phyloP scores from a whole-genome alignment of 2,888 invertebrate species.

The Dryobota labecula region DNA sequence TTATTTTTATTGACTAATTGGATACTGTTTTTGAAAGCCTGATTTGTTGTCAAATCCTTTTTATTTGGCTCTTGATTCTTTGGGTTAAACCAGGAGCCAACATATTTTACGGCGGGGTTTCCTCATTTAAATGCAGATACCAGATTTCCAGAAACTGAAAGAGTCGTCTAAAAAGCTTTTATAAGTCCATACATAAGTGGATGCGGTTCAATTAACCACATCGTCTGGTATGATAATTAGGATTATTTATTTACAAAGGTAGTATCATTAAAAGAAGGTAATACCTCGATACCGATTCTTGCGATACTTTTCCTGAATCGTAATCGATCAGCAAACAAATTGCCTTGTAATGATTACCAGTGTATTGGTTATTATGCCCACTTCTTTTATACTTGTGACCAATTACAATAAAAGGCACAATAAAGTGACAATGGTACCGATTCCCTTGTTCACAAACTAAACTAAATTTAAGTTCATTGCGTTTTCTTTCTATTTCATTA shows the following conservation, averaged over 20 bases:
- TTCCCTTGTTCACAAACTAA: no score
- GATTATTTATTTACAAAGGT: slow-evolving; percentile 8
- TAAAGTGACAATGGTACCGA: no score
- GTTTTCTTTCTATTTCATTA: no score
- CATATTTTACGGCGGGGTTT: background rate
- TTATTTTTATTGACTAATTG: background rate
- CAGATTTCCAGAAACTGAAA: slow-evolving; percentile 7
- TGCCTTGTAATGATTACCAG: slow-evolving; percentile 50
- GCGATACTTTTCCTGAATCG: background rate
- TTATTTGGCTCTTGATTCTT: background rate
- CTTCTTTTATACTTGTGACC: slow-evolving; percentile 16
- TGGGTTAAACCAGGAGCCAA: slow-evolving; percentile 24
- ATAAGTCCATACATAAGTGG: background rate
- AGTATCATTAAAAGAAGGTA: background rate
- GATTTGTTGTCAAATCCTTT: background rate
- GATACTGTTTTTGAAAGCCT: background rate
- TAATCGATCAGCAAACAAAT: slow-evolving; percentile 19
- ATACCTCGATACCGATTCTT: background rate
- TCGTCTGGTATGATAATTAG: background rate
- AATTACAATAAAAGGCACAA: no score
- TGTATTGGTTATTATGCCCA: slow-evolving; percentile 17
- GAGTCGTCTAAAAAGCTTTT: slow-evolving; percentile 29
- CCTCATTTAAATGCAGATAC: slow-evolving; percentile 11
- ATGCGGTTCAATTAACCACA: slow-evolving; percentile 1
- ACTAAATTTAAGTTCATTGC: no score